Conservation (phyloP, 30 jellyfish, hydroid and myxozoan genomes). For the Hydractinia symbiolongicarpus region DNA sequence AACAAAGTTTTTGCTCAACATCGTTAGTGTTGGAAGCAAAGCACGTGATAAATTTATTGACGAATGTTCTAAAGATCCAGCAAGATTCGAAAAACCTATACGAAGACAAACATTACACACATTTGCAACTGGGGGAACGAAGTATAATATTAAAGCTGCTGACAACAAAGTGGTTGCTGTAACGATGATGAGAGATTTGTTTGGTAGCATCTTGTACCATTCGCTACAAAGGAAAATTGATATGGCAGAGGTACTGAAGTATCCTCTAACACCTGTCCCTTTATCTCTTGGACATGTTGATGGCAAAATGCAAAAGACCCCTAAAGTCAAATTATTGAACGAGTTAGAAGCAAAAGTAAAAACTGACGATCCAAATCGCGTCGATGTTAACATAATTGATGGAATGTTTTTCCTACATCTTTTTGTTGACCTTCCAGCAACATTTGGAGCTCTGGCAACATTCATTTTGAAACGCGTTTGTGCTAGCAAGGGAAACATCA, state of each 20-base stretch:
- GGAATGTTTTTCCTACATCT: conserved; percentile 16
- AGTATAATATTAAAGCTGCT: background rate
- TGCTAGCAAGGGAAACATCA: background rate
- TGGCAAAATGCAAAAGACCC: conserved; percentile 15
- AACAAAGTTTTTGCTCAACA: too few relatives aligned
- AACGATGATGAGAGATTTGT: conserved; percentile 5
- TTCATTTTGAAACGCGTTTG: background rate
- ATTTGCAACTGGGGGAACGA: background rate
- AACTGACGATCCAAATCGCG: background rate
- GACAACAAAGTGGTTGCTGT: background rate
- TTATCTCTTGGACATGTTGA: background rate
- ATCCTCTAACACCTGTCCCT: background rate
- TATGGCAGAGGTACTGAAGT: background rate
- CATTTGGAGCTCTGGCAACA: conserved; percentile 14
- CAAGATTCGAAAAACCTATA: background rate
- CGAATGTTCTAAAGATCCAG: conserved; percentile 9
- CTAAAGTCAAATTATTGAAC: background rate
- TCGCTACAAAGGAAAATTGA: conserved; percentile 1
- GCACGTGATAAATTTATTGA: background rate
- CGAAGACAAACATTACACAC: background rate
- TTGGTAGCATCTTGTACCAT: conserved; percentile 9
- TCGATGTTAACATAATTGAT: background rate
- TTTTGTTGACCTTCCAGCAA: background rate
- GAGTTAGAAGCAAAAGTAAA: background rate
- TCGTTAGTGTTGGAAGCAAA: too few relatives aligned